Percentiles rank a stretch among this genome's conserved stretches.
Conservation (phyloP, 2,888 invertebrate species). For the Drosophila prostipennis region DNA sequence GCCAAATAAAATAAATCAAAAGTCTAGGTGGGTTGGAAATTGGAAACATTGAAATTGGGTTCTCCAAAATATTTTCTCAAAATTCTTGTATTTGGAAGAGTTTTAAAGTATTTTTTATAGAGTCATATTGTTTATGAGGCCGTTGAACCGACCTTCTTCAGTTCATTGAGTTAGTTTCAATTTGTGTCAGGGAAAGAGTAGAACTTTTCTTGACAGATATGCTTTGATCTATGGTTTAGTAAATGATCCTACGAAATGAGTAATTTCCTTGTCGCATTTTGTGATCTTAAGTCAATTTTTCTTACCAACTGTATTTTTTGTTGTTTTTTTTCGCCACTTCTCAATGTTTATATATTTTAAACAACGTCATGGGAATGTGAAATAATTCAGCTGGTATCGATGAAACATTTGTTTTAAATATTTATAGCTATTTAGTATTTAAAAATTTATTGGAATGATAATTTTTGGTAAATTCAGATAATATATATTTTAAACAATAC, state of each 20-base stretch:
- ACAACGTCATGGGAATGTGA: conserved; percentile 11
- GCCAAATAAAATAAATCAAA: conserved; percentile 6
- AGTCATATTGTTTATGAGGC: conserved; percentile 3
- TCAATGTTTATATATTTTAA: neutral
- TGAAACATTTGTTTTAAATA: conserved; percentile 2
- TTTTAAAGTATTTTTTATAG: too few relatives aligned
- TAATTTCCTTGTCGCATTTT: conserved; percentile 18
- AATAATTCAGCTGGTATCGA: conserved; percentile 4
- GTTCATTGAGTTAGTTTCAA: conserved; percentile 15
- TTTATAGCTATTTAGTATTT: neutral
- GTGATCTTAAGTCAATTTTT: conserved; percentile 26
- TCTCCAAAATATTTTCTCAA: conserved; percentile 16
- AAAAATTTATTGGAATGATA: neutral
- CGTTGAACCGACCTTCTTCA: conserved; percentile 35
- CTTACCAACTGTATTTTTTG: neutral
- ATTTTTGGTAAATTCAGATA: too few relatives aligned
- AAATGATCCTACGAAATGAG: conserved; percentile 33
- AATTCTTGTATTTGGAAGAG: neutral
- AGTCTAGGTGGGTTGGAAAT: neutral
- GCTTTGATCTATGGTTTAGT: conserved; percentile 35
- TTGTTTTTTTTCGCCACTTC: neutral
- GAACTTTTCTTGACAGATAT: conserved; percentile 1
- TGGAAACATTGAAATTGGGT: neutral
- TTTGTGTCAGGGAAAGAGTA: conserved; percentile 17
- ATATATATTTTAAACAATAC: too few relatives aligned